Percentiles rank a stretch among this genome's conserved stretches.
phyloP scores from a whole-genome alignment of 2,113 vertebrate species.

The Nicator chloris region DNA sequence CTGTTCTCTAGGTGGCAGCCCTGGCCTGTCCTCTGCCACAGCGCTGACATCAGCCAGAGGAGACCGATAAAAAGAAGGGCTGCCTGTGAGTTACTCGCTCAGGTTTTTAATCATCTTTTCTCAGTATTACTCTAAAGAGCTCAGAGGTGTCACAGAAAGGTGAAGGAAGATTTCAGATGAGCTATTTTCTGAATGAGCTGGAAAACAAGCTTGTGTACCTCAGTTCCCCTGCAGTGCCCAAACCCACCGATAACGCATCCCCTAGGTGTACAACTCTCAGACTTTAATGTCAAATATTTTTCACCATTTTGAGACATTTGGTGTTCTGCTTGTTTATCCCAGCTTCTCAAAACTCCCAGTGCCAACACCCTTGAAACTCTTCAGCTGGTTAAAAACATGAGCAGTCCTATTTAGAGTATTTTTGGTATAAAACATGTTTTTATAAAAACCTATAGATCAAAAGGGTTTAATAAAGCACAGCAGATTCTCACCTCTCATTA shows the following conservation, averaged over 20 bases:
- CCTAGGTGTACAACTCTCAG: neutral
- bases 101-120: neutral
- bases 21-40: neutral
- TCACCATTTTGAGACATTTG: neutral
- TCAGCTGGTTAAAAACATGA: neutral
- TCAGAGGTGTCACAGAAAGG: neutral
- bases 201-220: neutral
- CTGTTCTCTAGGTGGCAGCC: conserved; percentile 38
- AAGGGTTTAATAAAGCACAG: neutral
- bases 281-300: accelerated
- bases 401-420: neutral
- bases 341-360: neutral
- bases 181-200: neutral
- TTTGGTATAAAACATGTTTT: neutral
- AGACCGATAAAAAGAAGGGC: accelerated
- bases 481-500: neutral
- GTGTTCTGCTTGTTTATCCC: neutral
- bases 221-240: neutral
- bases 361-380: neutral
- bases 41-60: too few species aligned
- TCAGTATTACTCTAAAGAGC: neutral
- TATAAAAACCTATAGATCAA: neutral
- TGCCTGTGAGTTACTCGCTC: accelerated
- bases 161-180: neutral
- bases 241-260: accelerated